These are phyloP conservation scores for Ecliptopera silaceata DNA, from an alignment of 2,888 invertebrate species.

Conservation along the genomic window DNA sequence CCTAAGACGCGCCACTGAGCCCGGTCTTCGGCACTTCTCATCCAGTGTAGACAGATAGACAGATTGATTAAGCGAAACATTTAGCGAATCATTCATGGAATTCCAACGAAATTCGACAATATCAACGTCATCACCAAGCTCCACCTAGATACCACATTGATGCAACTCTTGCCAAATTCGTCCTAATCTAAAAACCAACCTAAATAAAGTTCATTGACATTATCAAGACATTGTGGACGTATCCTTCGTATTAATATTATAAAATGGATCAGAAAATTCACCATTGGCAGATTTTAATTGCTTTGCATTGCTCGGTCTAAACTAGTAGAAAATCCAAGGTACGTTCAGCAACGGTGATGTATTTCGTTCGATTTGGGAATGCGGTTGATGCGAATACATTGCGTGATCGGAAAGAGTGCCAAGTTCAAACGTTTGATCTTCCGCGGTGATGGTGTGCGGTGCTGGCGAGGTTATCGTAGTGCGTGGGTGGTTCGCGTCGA, in stretches of 20 bases:
- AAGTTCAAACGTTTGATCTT: constrained; percentile 22
- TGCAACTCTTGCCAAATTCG: constrained; percentile 14
- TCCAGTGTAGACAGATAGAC: too few relatives aligned
- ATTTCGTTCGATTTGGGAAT: neutral
- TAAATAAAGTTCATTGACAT: constrained; percentile 29
- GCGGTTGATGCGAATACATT: constrained; percentile 11
- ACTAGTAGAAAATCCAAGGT: neutral
- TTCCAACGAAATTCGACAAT: neutral
- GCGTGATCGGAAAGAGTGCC: constrained; percentile 9
- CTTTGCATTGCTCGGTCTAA: constrained; percentile 5
- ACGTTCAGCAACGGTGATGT: neutral
- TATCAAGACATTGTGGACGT: neutral
- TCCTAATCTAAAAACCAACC: constrained; percentile 21
- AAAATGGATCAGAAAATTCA: constrained; percentile 16
- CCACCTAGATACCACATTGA: constrained; percentile 1
- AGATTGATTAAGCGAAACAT: too few relatives aligned
- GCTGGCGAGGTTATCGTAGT: constrained; percentile 5
- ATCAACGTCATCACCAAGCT: neutral
- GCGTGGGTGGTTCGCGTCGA: neutral
- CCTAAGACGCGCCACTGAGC: too few relatives aligned
- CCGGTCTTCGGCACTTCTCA: too few relatives aligned
- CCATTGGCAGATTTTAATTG: neutral
- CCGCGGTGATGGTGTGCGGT: constrained; percentile 14
- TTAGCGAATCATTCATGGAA: neutral
- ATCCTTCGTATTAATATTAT: constrained; percentile 30